phyloP scores from a whole-genome alignment of 2,888 invertebrate genomes.

The Phalera bucephala region DNA sequence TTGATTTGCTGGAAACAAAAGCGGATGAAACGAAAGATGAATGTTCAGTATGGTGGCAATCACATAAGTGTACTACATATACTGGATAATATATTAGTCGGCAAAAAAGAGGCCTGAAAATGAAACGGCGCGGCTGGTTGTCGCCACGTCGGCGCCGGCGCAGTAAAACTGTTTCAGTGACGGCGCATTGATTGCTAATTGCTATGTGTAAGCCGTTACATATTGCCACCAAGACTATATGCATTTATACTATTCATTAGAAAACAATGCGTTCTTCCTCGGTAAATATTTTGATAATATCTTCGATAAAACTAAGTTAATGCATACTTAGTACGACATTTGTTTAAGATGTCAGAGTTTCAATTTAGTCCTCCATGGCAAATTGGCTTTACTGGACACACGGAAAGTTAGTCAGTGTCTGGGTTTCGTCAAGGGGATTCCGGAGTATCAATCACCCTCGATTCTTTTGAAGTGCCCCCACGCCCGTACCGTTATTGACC shows the following conservation, averaged over 20 bases:
- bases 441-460: slow-evolving; percentile 56
- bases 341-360: too few species aligned
- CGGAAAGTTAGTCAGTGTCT: slow-evolving; percentile 41
- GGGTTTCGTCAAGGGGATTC: slow-evolving; percentile 59
- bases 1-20: slow-evolving; percentile 3
- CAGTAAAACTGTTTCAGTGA: slow-evolving; percentile 7
- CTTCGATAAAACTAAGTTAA: too few species aligned
- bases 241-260: too few species aligned
- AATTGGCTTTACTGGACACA: slow-evolving; percentile 30
- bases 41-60: neutral
- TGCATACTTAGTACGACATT: too few species aligned
- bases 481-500: slow-evolving; percentile 47
- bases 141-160: slow-evolving; percentile 8
- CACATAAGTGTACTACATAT: slow-evolving; percentile 3
- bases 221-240: neutral
- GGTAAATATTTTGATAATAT: too few species aligned
- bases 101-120: slow-evolving; percentile 13
- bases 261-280: too few species aligned
- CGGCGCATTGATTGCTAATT: neutral
- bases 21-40: slow-evolving; percentile 2
- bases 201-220: neutral
- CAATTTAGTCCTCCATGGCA: neutral
- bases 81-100: slow-evolving; percentile 7
- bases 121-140: slow-evolving; percentile 18
- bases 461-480: slow-evolving; percentile 65